Conservation (phyloP, 2,113 vertebrate genomes). For the Pseudorectes ferrugineus region DNA sequence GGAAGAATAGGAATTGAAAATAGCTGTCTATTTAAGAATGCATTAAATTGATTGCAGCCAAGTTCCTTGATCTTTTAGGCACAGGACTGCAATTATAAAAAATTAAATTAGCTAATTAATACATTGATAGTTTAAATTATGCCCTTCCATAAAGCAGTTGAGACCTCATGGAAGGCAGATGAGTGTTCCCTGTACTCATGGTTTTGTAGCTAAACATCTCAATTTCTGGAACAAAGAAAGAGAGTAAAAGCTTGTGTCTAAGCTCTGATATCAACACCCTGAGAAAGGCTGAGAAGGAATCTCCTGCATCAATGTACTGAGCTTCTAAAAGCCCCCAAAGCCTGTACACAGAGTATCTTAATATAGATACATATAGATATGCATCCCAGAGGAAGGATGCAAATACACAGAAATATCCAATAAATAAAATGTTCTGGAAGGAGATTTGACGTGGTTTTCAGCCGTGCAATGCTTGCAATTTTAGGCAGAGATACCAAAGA, state of each 20-base stretch:
- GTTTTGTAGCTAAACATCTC: neutral
- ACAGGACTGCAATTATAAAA: neutral
- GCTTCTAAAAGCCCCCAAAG: neutral
- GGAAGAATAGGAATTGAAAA: neutral
- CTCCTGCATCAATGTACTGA: neutral
- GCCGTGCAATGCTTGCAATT: rapidly evolving
- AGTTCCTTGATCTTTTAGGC: constrained; percentile 1
- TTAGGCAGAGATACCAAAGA: neutral
- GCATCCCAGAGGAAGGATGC: neutral
- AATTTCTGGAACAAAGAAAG: neutral
- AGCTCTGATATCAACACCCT: neutral
- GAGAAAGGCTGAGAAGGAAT: neutral
- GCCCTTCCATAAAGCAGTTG: neutral
- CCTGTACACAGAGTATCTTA: neutral
- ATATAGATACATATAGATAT: neutral
- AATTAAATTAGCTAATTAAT: constrained; percentile 37
- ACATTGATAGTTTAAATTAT: constrained; percentile 1
- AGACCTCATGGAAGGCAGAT: neutral
- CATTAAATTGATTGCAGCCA: neutral
- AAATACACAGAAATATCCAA: neutral
- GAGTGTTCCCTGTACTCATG: neutral
- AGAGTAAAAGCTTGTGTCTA: neutral
- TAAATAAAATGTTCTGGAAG: neutral
- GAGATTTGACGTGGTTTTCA: neutral
- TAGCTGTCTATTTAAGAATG: neutral